Evolutionary conservation across 1,140 invertebrate species (phyloP).

Genomic region (Sarcophaga peregrina): DNA sequence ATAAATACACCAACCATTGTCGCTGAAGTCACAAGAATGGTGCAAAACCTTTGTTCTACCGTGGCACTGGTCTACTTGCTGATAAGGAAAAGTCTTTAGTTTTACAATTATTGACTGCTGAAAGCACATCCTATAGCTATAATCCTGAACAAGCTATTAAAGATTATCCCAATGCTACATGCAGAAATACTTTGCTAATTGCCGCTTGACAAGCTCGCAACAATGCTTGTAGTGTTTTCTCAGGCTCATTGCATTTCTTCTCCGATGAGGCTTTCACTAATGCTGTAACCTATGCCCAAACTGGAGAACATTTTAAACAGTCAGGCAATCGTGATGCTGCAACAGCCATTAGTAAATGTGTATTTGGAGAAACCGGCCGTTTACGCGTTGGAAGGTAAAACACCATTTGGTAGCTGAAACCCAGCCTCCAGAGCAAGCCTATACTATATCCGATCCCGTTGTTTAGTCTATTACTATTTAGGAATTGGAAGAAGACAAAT

Average conservation of each 20-base stretch:
- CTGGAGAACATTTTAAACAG: slow-evolving; percentile 66
- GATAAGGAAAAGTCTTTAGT: slow-evolving; percentile 94
- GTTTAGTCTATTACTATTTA: slow-evolving; percentile 94
- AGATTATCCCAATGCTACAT: slow-evolving; percentile 94
- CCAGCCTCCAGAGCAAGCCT: slow-evolving; percentile 80
- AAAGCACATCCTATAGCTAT: slow-evolving; percentile 95
- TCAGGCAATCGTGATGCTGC: slow-evolving; percentile 92
- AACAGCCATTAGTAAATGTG: slow-evolving; percentile 91
- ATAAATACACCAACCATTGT: slow-evolving; percentile 91
- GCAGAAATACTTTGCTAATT: slow-evolving; percentile 91
- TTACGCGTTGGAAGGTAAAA: slow-evolving; percentile 89
- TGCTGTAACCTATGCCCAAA: slow-evolving; percentile 80
- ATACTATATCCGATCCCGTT: slow-evolving; percentile 97
- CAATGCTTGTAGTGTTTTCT: slow-evolving; percentile 97
- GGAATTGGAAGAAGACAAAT: slow-evolving; percentile 84
- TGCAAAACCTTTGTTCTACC: slow-evolving; percentile 81
- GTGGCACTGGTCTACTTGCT: slow-evolving; percentile 91
- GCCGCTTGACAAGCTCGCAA: slow-evolving; percentile 97
- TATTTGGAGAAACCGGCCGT: slow-evolving; percentile 95
- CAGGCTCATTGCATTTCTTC: slow-evolving; percentile 97
- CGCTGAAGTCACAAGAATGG: slow-evolving; percentile 73
- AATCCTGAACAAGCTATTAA: slow-evolving; percentile 85
- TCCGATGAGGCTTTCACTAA: slow-evolving; percentile 94
- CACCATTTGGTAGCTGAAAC: slow-evolving; percentile 88
- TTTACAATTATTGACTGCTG: slow-evolving; percentile 89